Base-by-base conservation (phyloP, 2,888 invertebrate genomes). In the Eupeodes latifasciatus region DNA sequence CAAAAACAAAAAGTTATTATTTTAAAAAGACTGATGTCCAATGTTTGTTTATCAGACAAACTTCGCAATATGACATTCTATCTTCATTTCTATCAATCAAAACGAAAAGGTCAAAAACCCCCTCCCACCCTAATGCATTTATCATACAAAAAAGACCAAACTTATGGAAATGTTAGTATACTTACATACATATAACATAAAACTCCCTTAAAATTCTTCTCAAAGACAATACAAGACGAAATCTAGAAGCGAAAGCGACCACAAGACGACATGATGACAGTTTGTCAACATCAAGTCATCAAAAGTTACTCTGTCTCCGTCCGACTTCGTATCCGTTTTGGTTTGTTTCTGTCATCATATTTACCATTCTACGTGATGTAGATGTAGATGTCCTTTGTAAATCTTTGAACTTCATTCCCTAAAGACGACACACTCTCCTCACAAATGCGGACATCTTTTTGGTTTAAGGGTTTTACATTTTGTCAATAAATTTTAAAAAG, bases 271-370 rank as follows among this genome's bases (percentile, higher is more conserved):
- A 80, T 57, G 72, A 66, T 85, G 85, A 88, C 87, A 90, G 90
- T 77, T 88, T 89, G 88, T 88, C 89, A 88, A 83, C 85, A 88
- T 80, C 61, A 85, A 59, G 53, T 79, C 81, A 81, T 89, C 72
- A 81, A 79, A 81, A 81, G 74, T 81, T 75, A 78, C 77, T 84
- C 9, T 9, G 40, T 40, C 40, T 69, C 36, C 27, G 27, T 27
- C 27, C 27, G 27, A 27, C 27, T 27, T 27, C 27, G 27, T 27
- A 27, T 27, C 27, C 27, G 27, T 27, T 27, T 27, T 27, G 80
- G 62, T 78, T 77, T 85, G 82, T 82, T 79, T 11, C 55, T 84
- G 71, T 85, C 85, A 85, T 76, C 80, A 78, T 80, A 71, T 19
- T 53, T 12, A 53, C 40, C 40, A 40, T 40, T 40, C 9, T 40